Base-by-base conservation (phyloP, 53 echinoderm and acorn worm species). In the Hippasteria phrygiana region DNA sequence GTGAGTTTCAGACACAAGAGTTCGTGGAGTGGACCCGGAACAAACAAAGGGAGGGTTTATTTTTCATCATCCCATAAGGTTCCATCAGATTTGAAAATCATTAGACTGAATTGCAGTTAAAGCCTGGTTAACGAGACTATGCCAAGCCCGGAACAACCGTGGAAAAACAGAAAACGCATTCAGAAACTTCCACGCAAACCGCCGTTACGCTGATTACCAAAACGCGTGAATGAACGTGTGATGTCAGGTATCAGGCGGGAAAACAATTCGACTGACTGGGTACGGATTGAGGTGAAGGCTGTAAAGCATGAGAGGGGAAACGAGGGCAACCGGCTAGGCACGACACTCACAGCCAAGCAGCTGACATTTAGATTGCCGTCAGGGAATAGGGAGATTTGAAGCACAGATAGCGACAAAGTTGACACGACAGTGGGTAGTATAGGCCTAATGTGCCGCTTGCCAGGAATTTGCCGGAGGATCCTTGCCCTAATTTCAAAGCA, bases 301-400 rank as follows among this genome's bases (percentile, higher is more conserved):
- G 45, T 31, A 28, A 32, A 33, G 45, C 45, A 31, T 62, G 29
- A 18, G n/a, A 43, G 33, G 46, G 82, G 82, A 82, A 82, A 34
- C 28, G 29, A 75, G 66, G 42, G 40, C 43, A 66, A 29, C 7
- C 46, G 17, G 45, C 43, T 46, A 31, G 2, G 45, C 63, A 31
- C 81, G 43, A 65, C n/a, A 82, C 16, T 43, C 43, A 12, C 3
- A 20, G 42, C 43, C 26, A 5, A 13, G 42, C 64, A 65, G 56
- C 82, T 82, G 82, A 43, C 29, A 82, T 65, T 82, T 64, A 62
- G 45, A 82, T 82, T 82, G 82, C 42, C 46, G 42, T 29, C 20
- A 17, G 27, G 38, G 56, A 11, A n/a, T 10, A n/a, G 39, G 17
- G 27, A 62, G 59, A 78, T 38, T 5, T 22, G 12, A 34, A 3